Base-by-base conservation (phyloP, 2,797 vertebrate species). In the Hyperoplus lanceolatus region DNA sequence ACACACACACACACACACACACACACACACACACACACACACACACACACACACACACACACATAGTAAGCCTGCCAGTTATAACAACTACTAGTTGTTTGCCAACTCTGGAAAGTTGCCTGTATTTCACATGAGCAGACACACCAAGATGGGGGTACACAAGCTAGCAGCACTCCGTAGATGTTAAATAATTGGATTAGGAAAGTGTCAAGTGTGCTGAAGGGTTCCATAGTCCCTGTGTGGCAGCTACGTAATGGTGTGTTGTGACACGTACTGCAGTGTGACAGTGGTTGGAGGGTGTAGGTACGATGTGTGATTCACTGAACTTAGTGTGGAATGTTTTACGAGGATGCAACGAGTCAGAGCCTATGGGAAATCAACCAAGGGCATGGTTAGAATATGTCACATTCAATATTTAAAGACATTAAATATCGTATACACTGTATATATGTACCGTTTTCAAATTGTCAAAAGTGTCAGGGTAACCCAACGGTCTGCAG, bases 351-450 rank as follows among this genome's bases (percentile, higher is more conserved):
- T 48, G 29, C 21, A 45, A 42, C 57, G 53, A 59, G 16, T 43
- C 43, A 50, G 4, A 45, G 10, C 63, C 57, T 45, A 6, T 3
- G 73, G 58, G 55, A 73, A 75, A 77, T 64, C 38, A 77, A 46
- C 66, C 39, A 43, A 68, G 18, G 18, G 2, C 68, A 46, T 8
- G 38, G 10, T 16, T 7, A 41, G 53, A 65, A 77, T 51, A 16
- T 29, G 41, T 8, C 18, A 54, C 56, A 62, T 59, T 68, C 38
- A 61, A 4, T 36, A 56, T 51, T n/a, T n/a, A 43, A 66, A 4
- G 46, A n/a, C 9, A 53, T 15, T 15, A 7, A 54, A 29, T 29
- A 29, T 29, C 3, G 3, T 29, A 29, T 29, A 29, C 29, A 29
- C 3, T 29, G 29, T 29, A 29, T 29, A 29, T 29, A 29, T 29